Evolutionary conservation across 1,140 invertebrate species (phyloP).

Genomic region (Leptinotarsa undecemlineata): DNA sequence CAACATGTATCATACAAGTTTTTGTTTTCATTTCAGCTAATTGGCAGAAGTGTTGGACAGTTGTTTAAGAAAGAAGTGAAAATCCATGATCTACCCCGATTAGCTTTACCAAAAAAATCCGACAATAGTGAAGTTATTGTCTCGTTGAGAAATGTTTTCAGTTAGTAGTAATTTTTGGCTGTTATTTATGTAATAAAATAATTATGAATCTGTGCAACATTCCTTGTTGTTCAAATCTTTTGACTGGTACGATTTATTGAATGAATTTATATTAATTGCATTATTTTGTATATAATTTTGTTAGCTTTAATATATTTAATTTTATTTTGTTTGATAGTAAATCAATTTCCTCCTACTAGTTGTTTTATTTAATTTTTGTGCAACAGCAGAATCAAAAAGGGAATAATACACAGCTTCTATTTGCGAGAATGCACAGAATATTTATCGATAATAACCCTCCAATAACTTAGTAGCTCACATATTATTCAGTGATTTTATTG

Average conservation of each 20-base stretch:
- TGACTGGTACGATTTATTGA: constrained; percentile 24
- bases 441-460: no score
- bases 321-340: constrained; percentile 25
- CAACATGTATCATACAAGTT: background rate
- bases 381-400: no score
- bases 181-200: constrained; percentile 35
- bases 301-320: constrained; percentile 32
- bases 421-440: no score
- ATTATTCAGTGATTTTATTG: no score
- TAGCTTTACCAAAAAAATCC: constrained; percentile 63
- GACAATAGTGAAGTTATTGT: constrained; percentile 56
- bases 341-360: background rate
- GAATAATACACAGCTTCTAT: no score
- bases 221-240: constrained; percentile 42
- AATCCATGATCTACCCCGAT: constrained; percentile 76
- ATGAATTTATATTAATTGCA: constrained; percentile 14
- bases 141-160: constrained; percentile 46
- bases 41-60: constrained; percentile 80
- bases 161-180: constrained; percentile 42
- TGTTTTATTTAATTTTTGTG: background rate
- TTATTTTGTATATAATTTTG: constrained; percentile 36
- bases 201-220: constrained; percentile 42
- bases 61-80: constrained; percentile 84
- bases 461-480: no score
- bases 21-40: constrained; percentile 62